Evolutionary conservation across 2,113 vertebrate genomes (phyloP), one percentile per base, ranked within the genome.

Genomic region (Heterocephalus glaber): DNA sequence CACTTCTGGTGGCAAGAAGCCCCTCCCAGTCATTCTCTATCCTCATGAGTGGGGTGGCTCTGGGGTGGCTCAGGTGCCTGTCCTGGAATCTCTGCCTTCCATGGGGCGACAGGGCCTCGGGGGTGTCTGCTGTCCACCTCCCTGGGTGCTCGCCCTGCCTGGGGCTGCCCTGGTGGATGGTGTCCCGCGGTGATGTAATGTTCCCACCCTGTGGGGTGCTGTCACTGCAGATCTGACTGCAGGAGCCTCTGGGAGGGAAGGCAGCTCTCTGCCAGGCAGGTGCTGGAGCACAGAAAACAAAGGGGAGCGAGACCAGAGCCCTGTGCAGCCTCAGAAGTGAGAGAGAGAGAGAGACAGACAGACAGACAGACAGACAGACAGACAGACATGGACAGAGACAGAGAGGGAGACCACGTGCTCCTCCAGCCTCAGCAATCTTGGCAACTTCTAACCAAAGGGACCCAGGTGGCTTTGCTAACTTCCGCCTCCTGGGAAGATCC

Each of bases 221-320:
- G 92, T 96, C 94, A 97, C 33, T 10, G n/a, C 92, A 91, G n/a
- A 33, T 70, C 77, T 96, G 89, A 92, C 65, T 38, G 95, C 89
- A 84, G 38, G 44, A 84, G 76, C 79, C 86, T 97, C 96, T 13
- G 4, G 91, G 94, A 97, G 97, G 33, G n/a, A n/a, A n/a, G n/a
- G n/a, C n/a, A n/a, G n/a, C n/a, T n/a, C n/a, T n/a, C n/a, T n/a
- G 66, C 81, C 8, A 0, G 19, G 86, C 92, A 94, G 93, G 96
- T 26, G 14, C 58, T 0, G 44, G 61, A 38, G 44, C 68, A 12
- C n/a, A 54, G 35, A 86, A 96, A 72, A 70, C 74, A 74, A 35
- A 86, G 79, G 52, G 61, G 49, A 81, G 44, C 44, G 38, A 35
- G 92, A 54, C 68, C n/a, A 26, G 76, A 88, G 52, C 26, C 26